Base-by-base conservation (phyloP, 1,140 invertebrate genomes). In the Aphidius ervi region DNA sequence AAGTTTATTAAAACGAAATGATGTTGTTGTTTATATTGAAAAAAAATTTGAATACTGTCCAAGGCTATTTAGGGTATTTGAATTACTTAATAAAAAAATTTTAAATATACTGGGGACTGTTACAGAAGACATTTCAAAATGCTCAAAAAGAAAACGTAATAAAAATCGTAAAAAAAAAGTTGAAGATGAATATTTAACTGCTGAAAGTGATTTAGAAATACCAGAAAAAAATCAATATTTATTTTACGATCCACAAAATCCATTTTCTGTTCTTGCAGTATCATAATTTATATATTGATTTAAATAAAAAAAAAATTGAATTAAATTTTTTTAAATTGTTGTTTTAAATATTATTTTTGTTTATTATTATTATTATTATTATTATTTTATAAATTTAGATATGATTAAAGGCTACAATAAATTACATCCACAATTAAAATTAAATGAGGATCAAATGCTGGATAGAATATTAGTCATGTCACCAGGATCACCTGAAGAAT, bases 21-120 rank as follows among this genome's bases (percentile, higher is more conserved):
- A 87, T 67, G 74, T 86, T 5, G 67, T 76, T 31, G 65, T 61
- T 41, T 87, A 85, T 69, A 68, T 88, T 9, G 71, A 79, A 46
- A 69, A 76, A 68, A 68, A 82, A 69, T 50, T 85, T 57, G 66
- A 79, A 73, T 66, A 81, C 72, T 76, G 85, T 63, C 65, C 74
- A 40, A 76, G 74, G 68, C 67, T 87, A 55, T 72, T 83, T 58
- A 67, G 74, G 71, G 48, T 83, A 65, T 67, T 82, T 73, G 62
- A 66, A 57, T 53, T 64, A 46, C 50, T 76, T 9, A 55, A 70
- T 5, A 42, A 39, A 5, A 69, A 67, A 45, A 45, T 70, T 20
- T 48, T 61, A 58, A 23, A 39, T 46, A 58, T 71, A 20, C 65
- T 72, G 20, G 20, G 9, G 23, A 39, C 61, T 20, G 39, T 50